phyloP scores from a whole-genome alignment of 2,888 invertebrate genomes.

The Polydrusus pterygomalis region DNA sequence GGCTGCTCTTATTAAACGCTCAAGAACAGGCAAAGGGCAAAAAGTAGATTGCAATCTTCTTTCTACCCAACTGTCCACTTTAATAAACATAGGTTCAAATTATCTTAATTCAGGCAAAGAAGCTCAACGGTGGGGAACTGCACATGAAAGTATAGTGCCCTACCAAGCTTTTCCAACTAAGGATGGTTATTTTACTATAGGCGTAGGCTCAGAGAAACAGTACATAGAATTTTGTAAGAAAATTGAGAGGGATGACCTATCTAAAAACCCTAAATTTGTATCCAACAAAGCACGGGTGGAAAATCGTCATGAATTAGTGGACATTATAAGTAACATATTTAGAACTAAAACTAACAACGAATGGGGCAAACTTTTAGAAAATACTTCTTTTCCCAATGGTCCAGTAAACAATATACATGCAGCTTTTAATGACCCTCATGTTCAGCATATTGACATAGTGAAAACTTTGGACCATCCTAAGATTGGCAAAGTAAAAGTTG shows the following conservation, averaged over 20 bases:
- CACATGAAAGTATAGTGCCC: slow-evolving; percentile 95
- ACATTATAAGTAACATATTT: slow-evolving; percentile 76
- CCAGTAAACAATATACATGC: slow-evolving; percentile 91
- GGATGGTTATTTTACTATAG: slow-evolving; percentile 90
- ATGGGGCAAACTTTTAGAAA: slow-evolving; percentile 84
- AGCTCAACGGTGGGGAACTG: slow-evolving; percentile 90
- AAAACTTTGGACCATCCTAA: slow-evolving; percentile 81
- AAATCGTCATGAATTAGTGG: slow-evolving; percentile 82
- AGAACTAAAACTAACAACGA: slow-evolving; percentile 80
- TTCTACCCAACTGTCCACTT: slow-evolving; percentile 91
- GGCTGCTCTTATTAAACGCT: slow-evolving; percentile 88
- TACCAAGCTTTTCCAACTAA: slow-evolving; percentile 92
- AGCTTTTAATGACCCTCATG: slow-evolving; percentile 92
- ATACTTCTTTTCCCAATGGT: slow-evolving; percentile 89
- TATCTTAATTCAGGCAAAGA: slow-evolving; percentile 90
- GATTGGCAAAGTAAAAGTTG: slow-evolving; percentile 83
- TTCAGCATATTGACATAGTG: slow-evolving; percentile 82
- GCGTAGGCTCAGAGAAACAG: slow-evolving; percentile 89
- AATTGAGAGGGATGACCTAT: slow-evolving; percentile 78
- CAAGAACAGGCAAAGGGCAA: slow-evolving; percentile 88
- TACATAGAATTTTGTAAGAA: slow-evolving; percentile 83
- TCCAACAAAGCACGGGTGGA: slow-evolving; percentile 85
- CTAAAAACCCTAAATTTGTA: slow-evolving; percentile 78
- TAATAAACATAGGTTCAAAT: slow-evolving; percentile 92
- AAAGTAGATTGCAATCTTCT: slow-evolving; percentile 96